Percentiles rank a stretch among this genome's conserved stretches.
Conservation (phyloP, 2,797 vertebrate genomes). For the Graptemys geographica region DNA sequence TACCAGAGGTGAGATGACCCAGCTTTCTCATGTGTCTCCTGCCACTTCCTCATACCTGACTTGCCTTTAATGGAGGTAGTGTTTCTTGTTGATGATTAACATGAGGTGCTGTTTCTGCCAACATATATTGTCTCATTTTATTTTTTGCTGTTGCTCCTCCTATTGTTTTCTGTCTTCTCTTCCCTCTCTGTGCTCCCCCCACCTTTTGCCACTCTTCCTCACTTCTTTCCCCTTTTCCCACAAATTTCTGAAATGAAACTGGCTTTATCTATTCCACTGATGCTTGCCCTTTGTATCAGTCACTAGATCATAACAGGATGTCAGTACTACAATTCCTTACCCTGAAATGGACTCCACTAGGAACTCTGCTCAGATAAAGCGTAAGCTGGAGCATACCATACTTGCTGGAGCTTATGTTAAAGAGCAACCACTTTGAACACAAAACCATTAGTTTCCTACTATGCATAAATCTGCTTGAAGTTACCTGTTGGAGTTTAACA, state of each 20-base stretch:
- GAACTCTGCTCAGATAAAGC: conserved; percentile 6
- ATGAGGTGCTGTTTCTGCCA: not conserved
- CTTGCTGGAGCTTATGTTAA: not conserved
- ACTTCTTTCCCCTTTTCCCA: not conserved
- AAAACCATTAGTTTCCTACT: not conserved
- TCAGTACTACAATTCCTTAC: conserved; percentile 16
- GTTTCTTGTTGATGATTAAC: not conserved
- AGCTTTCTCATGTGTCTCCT: not conserved
- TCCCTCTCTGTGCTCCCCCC: not conserved
- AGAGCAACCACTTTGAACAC: conserved; percentile 20
- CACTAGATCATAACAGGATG: not conserved
- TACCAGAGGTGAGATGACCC: not conserved
- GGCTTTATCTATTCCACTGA: not conserved
- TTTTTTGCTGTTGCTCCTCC: not conserved
- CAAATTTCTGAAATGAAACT: conserved; percentile 15
- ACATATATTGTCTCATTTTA: not conserved
- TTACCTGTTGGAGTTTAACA: not conserved
- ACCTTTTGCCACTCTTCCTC: not conserved
- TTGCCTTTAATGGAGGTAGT: not conserved
- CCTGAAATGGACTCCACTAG: conserved; percentile 27
- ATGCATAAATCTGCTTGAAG: conserved; percentile 23
- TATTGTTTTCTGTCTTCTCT: not conserved
- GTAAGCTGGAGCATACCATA: not conserved
- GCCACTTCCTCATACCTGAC: not conserved
- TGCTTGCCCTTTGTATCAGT: not conserved